These are phyloP conservation scores for Synergus japonicus DNA, from an alignment of 2,888 invertebrate species.

Conservation along the genomic window DNA sequence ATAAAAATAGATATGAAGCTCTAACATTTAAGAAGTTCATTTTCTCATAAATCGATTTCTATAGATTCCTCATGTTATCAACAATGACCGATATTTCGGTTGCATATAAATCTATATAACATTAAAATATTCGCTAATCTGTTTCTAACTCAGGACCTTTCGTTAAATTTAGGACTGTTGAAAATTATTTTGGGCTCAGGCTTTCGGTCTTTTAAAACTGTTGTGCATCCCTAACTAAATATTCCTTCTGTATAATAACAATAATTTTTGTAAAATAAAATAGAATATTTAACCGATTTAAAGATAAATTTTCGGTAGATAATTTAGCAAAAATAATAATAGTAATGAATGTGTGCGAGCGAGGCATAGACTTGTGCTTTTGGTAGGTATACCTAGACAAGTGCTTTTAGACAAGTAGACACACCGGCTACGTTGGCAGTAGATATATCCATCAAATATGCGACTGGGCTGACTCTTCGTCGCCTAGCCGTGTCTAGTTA, in stretches of 20 bases:
- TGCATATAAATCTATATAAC: not conserved
- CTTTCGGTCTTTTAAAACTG: too few species aligned
- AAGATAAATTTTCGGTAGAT: not conserved
- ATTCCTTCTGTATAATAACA: too few species aligned
- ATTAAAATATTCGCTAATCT: not conserved
- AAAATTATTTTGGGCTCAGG: too few species aligned
- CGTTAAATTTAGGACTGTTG: too few species aligned
- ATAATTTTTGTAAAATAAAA: not conserved
- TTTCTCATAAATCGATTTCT: too few species aligned
- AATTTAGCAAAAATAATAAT: not conserved
- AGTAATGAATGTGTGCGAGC: not conserved
- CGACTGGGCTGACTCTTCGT: constrained; percentile 39
- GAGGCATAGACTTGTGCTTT: not conserved
- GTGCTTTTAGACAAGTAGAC: constrained; percentile 5
- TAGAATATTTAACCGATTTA: not conserved
- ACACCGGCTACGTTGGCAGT: constrained; percentile 9
- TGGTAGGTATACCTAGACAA: not conserved
- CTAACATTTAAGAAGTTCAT: not conserved
- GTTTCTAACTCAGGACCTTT: not conserved
- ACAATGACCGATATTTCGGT: not conserved
- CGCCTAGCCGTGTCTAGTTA: constrained; percentile 40
- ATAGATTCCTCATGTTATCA: too few species aligned
- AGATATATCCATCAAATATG: constrained; percentile 44
- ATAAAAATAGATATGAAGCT: too few species aligned
- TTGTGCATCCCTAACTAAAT: too few species aligned